Percentiles rank a stretch among this genome's conserved stretches.
These are phyloP conservation scores for Myocastor coypus DNA, from an alignment of 2,113 vertebrate species.

Conservation along the genomic window DNA sequence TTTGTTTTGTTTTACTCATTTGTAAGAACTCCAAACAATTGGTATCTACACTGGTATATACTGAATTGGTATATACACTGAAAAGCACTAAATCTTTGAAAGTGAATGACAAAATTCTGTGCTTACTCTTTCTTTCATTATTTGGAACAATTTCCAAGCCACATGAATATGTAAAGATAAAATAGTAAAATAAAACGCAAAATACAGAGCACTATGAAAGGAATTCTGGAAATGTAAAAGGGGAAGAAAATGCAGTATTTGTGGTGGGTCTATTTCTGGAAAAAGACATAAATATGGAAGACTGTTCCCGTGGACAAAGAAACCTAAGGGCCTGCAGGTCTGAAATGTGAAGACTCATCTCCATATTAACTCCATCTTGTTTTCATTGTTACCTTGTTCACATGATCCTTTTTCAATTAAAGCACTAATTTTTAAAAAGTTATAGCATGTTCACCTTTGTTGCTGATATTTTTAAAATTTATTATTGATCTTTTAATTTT, in stretches of 20 bases:
- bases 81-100: conserved; percentile 40
- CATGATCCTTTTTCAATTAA: background rate
- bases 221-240: background rate
- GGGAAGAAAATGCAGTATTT: background rate
- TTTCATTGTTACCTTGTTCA: conserved; percentile 41
- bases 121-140: conserved; percentile 41
- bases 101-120: conserved; percentile 54
- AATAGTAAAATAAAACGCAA: background rate
- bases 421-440: conserved; percentile 23
- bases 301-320: background rate
- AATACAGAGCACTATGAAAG: background rate
- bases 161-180: conserved; percentile 48
- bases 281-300: background rate
- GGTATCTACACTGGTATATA: no score
- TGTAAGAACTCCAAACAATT: conserved; percentile 33
- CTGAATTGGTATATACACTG: background rate
- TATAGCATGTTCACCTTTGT: background rate
- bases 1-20: conserved; percentile 10
- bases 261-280: conserved; percentile 34
- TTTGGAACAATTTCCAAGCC: background rate
- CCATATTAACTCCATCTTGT: background rate
- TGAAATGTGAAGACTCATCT: background rate
- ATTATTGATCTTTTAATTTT: conserved; percentile 59
- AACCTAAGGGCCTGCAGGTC: background rate
- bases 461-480: conserved; percentile 38